Percentiles rank a stretch among this genome's conserved stretches.
phyloP scores from a whole-genome alignment of 2,888 invertebrate species.

The Dusona sp. region DNA sequence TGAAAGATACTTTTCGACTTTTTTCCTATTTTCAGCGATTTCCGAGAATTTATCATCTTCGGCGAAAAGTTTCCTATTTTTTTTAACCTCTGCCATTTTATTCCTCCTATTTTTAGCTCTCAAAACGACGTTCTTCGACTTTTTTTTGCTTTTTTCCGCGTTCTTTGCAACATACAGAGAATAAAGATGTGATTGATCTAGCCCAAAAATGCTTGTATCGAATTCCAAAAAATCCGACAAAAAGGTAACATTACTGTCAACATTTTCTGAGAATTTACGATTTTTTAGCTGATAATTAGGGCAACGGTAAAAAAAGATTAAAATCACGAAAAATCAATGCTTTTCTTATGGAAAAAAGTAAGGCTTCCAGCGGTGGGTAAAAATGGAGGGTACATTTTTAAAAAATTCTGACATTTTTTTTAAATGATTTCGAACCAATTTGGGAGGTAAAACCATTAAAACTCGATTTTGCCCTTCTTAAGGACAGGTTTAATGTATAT shows the following conservation, averaged over 20 bases:
- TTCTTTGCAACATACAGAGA: conserved; percentile 33
- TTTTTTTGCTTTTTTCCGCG: conserved; percentile 30
- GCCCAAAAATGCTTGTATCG: too few relatives aligned
- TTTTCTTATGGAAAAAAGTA: too few relatives aligned
- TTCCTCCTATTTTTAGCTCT: conserved; percentile 43
- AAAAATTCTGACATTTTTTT: conserved; percentile 12
- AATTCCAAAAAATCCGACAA: too few relatives aligned
- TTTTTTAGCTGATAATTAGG: too few relatives aligned
- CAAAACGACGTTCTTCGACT: conserved; percentile 46
- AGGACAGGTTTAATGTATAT: not conserved
- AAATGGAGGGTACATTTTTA: not conserved
- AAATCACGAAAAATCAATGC: too few relatives aligned
- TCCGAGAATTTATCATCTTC: conserved; percentile 24
- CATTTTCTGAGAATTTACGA: conserved; percentile 48
- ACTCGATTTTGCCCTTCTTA: conserved; percentile 3
- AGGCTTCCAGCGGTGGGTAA: too few relatives aligned
- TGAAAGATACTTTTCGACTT: conserved; percentile 47
- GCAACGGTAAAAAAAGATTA: too few relatives aligned
- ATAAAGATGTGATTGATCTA: conserved; percentile 22
- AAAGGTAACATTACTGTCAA: conserved; percentile 49
- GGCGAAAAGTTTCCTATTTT: conserved; percentile 43
- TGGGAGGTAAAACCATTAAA: conserved; percentile 7
- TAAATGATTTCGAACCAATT: conserved; percentile 1
- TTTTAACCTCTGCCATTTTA: conserved; percentile 43
- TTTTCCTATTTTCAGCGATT: conserved; percentile 50